Percentiles rank a stretch among this genome's conserved stretches.
Evolutionary conservation across 2,113 vertebrate species (phyloP).

Genomic region (Himantopus leucocephalus): DNA sequence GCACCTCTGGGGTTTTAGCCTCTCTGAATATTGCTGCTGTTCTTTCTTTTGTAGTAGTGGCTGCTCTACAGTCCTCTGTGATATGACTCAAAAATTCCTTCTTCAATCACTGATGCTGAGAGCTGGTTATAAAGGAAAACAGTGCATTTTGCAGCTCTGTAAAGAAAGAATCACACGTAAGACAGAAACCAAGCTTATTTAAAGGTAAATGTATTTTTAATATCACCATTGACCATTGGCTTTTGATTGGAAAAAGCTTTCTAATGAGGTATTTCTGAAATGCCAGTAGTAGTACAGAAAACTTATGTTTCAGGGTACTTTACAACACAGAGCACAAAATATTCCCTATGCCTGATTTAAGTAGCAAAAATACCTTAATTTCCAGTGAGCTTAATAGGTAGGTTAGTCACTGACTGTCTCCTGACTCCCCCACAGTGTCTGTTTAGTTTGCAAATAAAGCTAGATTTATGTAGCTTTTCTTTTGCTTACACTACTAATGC

Average conservation of each 20-base stretch:
- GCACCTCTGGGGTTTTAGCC: background rate
- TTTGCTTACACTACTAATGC: background rate
- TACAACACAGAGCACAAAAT: conserved; percentile 19
- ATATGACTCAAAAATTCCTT: background rate
- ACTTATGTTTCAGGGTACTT: conserved; percentile 8
- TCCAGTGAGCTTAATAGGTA: conserved; percentile 2
- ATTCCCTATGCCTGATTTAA: conserved; percentile 9
- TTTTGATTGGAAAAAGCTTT: conserved; percentile 66
- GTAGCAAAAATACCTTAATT: conserved; percentile 40
- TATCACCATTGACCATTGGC: conserved; percentile 35
- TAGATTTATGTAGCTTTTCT: conserved; percentile 27
- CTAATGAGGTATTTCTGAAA: conserved; percentile 45
- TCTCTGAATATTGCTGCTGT: background rate
- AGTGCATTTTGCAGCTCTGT: background rate
- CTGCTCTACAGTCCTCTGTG: background rate
- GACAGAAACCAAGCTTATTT: conserved; percentile 34
- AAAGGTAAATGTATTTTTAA: conserved; percentile 66
- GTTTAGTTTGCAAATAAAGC: conserved; percentile 61
- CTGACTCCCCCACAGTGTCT: conserved; percentile 10
- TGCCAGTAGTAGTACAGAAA: background rate
- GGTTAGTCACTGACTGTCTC: conserved; percentile 3
- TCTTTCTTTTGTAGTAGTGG: background rate
- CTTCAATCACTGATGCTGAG: background rate
- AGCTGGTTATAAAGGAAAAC: background rate
- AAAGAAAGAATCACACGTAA: background rate